Evolutionary conservation across 2,113 vertebrate species (phyloP).

Genomic region (Halichoeres trimaculatus): DNA sequence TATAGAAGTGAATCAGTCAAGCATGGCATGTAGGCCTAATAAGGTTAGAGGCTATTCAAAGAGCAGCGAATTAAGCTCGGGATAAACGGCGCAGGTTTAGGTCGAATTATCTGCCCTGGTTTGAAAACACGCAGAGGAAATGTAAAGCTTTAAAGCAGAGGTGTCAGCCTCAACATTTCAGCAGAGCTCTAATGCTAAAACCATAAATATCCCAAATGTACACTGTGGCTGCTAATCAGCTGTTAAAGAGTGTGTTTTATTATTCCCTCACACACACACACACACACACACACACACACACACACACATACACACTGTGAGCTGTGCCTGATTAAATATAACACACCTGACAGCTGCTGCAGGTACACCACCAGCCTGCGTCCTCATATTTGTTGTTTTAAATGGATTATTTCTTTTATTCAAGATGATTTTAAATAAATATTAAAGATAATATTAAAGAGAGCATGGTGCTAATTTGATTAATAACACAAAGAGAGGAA

Average conservation of each 20-base stretch:
- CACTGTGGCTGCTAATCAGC: neutral
- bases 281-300: neutral
- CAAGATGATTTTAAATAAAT: neutral
- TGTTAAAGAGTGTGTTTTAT: neutral
- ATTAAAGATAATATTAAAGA: neutral
- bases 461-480: neutral
- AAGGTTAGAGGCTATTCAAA: conserved; percentile 38
- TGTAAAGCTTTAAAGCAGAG: conserved; percentile 41
- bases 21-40: conserved; percentile 34
- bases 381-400: neutral
- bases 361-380: conserved; percentile 18
- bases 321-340: conserved; percentile 61
- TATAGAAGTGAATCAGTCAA: conserved; percentile 51
- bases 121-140: conserved; percentile 1
- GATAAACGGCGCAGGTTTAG: conserved; percentile 19
- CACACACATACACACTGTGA: neutral
- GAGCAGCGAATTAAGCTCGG: conserved; percentile 36
- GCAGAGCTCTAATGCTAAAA: neutral
- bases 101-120: conserved; percentile 39
- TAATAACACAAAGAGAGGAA: neutral
- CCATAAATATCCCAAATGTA: no score
- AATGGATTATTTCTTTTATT: neutral
- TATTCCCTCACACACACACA: neutral
- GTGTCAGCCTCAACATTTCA: no score
- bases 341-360: conserved; percentile 43